A percentile compares a stretch with the other conserved stretches of the same genome.
Conservation (phyloP, 2,797 vertebrate species). For the Etheostoma nigrum region DNA sequence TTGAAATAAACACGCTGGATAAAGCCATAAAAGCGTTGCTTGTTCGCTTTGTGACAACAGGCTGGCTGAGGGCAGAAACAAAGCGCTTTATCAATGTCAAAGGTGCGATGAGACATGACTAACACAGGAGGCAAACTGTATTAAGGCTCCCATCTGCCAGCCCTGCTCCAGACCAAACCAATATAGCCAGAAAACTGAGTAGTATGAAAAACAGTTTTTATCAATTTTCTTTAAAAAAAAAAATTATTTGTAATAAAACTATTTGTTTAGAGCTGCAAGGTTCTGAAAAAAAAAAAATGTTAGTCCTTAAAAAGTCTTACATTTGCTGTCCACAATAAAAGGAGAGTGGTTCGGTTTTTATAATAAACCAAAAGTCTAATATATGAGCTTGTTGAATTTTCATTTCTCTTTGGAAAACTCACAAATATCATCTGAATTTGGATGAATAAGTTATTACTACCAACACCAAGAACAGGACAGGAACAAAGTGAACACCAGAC, state of each 20-base stretch:
- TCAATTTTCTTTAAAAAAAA: not conserved
- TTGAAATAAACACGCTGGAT: slow-evolving; percentile 73
- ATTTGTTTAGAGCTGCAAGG: not conserved
- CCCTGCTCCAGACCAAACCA: slow-evolving; percentile 57
- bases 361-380: not conserved
- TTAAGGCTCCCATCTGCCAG: slow-evolving; percentile 72
- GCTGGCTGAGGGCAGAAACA: slow-evolving; percentile 68
- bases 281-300: not conserved
- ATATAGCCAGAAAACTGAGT: slow-evolving; percentile 12
- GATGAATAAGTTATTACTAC: not conserved
- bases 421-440: not conserved
- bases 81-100: slow-evolving; percentile 78
- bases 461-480: not conserved
- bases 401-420: not conserved
- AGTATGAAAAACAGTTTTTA: slow-evolving; percentile 24
- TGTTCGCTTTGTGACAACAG: slow-evolving; percentile 75
- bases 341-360: not conserved
- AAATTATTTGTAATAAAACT: not conserved
- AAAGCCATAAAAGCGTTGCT: slow-evolving; percentile 77
- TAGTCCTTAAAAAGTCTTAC: too few species aligned
- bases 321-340: not conserved
- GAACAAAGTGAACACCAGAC: not conserved
- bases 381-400: slow-evolving; percentile 1
- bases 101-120: slow-evolving; percentile 80
- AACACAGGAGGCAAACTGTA: slow-evolving; percentile 76